Conservation (phyloP, 2,888 invertebrate species). For the Fragum fragum region DNA sequence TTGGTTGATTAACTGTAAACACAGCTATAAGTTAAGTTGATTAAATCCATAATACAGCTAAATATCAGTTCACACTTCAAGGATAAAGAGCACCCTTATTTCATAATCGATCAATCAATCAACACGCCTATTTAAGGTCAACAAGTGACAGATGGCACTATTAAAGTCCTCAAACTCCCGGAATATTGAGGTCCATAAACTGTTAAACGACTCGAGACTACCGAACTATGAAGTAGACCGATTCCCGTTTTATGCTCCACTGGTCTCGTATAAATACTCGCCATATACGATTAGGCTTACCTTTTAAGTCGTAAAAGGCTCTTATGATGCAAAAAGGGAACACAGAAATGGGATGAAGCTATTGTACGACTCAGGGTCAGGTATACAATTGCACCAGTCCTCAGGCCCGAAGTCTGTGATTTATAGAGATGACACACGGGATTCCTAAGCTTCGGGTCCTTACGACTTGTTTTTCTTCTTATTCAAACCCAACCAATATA, state of each 20-base stretch:
- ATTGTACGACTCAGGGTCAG: too few relatives aligned
- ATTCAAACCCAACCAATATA: too few relatives aligned
- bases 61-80: neutral
- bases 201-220: neutral
- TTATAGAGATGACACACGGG: too few relatives aligned
- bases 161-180: neutral
- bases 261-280: slow-evolving; percentile 21
- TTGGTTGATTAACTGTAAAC: too few relatives aligned
- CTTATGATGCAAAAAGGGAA: too few relatives aligned
- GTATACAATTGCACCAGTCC: too few relatives aligned
- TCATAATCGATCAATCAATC: slow-evolving; percentile 10
- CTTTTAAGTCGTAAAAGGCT: neutral
- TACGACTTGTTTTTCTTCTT: too few relatives aligned
- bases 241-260: slow-evolving; percentile 20
- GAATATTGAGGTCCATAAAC: slow-evolving; percentile 11
- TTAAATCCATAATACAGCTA: neutral
- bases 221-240: slow-evolving; percentile 25
- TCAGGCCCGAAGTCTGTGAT: too few relatives aligned
- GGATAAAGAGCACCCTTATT: neutral
- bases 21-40: too few relatives aligned
- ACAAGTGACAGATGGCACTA: neutral
- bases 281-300: slow-evolving; percentile 8
- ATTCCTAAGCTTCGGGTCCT: too few relatives aligned
- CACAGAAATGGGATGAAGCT: too few relatives aligned
- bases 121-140: neutral